Conservation (phyloP, 2,888 invertebrate species). For the Euproctis similis region DNA sequence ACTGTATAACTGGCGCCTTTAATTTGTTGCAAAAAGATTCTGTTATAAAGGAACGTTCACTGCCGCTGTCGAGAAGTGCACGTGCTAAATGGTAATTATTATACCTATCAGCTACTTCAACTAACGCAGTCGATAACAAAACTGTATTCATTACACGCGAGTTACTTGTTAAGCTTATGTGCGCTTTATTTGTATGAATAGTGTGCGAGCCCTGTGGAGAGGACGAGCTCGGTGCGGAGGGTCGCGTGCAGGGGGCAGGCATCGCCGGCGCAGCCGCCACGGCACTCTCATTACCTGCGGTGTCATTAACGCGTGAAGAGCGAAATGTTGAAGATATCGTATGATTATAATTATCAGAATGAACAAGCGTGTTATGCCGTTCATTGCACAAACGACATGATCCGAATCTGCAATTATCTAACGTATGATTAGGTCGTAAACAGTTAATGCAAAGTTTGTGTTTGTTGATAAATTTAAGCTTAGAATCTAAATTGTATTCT, state of each 20-base stretch:
- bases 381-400: not conserved
- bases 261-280: not conserved
- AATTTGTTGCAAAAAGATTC: too few species aligned
- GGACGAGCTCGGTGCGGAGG: not conserved
- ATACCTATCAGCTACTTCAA: too few species aligned
- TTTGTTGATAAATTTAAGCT: not conserved
- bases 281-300: too few species aligned
- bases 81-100: too few species aligned
- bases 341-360: not conserved
- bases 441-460: not conserved
- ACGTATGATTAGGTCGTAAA: not conserved
- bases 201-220: not conserved
- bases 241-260: not conserved
- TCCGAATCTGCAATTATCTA: conserved; percentile 1
- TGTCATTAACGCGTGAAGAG: too few species aligned
- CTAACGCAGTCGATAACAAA: too few species aligned
- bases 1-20: too few species aligned
- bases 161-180: too few species aligned
- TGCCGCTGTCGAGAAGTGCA: too few species aligned
- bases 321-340: too few species aligned
- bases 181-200: not conserved
- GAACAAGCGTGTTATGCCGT: not conserved
- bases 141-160: too few species aligned
- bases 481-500: not conserved
- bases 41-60: too few species aligned